These are phyloP conservation scores for Notarius lentiginosus DNA, from an alignment of 2,113 vertebrate genomes.

Conservation along the genomic window DNA sequence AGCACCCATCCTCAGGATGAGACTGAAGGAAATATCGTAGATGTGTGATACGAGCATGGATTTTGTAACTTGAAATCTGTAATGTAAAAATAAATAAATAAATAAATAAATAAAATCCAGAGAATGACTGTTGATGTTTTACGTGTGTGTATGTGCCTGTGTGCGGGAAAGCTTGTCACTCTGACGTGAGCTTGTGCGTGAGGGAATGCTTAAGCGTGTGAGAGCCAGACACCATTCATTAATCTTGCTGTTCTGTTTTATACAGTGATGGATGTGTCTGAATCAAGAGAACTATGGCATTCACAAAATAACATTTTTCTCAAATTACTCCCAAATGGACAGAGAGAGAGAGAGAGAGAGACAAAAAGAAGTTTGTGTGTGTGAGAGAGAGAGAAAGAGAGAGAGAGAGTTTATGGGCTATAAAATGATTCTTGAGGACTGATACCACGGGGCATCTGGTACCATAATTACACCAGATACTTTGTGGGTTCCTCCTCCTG, in stretches of 20 bases:
- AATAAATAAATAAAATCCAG: background rate
- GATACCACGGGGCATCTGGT: conserved; percentile 42
- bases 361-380: background rate
- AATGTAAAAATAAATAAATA: background rate
- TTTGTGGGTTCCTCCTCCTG: conserved; percentile 35
- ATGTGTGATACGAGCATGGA: background rate
- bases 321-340: conserved; percentile 38
- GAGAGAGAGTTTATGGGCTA: background rate
- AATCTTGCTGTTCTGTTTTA: conserved; percentile 18
- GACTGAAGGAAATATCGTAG: background rate
- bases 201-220: conserved; percentile 3
- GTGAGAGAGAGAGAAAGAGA: background rate
- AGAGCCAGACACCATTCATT: conserved; percentile 14
- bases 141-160: background rate
- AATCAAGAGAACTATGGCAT: conserved; percentile 34
- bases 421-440: conserved; percentile 28
- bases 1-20: background rate
- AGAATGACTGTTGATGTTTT: conserved; percentile 20
- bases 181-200: conserved; percentile 8
- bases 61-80: conserved; percentile 11
- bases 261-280: conserved; percentile 30
- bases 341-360: background rate
- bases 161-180: background rate
- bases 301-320: conserved; percentile 33
- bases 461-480: conserved; percentile 49